Evolutionary conservation across 37 sponge, comb jelly and placozoan species (phyloP).

Genomic region (Sycon ciliatum): DNA sequence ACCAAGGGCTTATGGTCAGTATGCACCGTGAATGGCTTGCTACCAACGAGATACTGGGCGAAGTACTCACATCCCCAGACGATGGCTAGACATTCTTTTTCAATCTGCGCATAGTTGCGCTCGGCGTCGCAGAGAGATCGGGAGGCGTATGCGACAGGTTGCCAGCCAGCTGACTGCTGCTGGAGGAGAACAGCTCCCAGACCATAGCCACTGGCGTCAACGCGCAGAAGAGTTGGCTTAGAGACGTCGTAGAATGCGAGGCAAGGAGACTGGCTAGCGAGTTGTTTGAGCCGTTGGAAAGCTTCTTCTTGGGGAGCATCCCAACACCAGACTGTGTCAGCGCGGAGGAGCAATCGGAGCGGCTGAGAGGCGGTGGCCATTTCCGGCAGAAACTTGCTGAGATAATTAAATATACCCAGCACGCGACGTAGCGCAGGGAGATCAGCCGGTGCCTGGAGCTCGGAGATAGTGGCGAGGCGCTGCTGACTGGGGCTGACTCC

Average conservation of each 20-base stretch:
- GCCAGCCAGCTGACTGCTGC: no score
- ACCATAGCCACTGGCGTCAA: no score
- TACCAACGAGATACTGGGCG: conserved; percentile 25
- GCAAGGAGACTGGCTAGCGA: no score
- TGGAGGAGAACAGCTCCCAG: no score
- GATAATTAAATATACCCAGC: conserved; percentile 31
- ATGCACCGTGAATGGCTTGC: conserved; percentile 17
- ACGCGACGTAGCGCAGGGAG: conserved; percentile 18
- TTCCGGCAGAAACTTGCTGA: conserved; percentile 26
- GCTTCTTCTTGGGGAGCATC: conserved; percentile 26
- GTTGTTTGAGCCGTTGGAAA: no score
- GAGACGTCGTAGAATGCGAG: no score
- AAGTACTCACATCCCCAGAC: conserved; percentile 30
- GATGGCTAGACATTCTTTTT: conserved; percentile 38
- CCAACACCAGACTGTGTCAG: conserved; percentile 27
- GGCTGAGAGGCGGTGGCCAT: conserved; percentile 19
- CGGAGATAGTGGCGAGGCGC: no score
- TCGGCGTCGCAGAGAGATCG: conserved; percentile 22
- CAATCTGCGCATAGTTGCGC: conserved; percentile 36
- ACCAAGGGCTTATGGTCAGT: conserved; percentile 56
- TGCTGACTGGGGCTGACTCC: no score
- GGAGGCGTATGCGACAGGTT: conserved; percentile 42
- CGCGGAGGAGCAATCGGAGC: conserved; percentile 23
- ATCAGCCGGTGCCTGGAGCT: no score
- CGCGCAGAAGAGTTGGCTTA: no score